Evolutionary conservation across 2,888 invertebrate species (phyloP).

Genomic region (Rapana venosa): DNA sequence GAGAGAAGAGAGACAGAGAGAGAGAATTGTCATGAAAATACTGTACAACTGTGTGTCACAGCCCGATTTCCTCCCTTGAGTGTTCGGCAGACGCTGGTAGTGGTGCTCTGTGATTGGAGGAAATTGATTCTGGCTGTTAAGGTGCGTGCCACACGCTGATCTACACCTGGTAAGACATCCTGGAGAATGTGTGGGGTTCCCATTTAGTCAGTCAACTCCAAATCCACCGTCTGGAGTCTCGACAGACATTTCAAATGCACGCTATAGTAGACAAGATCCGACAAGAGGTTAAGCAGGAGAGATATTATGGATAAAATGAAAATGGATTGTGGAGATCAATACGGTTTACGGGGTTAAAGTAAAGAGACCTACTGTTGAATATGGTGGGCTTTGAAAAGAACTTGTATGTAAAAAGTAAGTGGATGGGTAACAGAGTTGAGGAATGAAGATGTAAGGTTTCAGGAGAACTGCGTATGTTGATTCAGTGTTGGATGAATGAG

Average conservation of each 20-base stretch:
- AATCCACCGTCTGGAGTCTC: neutral
- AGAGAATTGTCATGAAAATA: neutral
- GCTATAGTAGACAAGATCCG: neutral
- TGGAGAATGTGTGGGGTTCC: neutral
- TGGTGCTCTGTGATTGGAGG: neutral
- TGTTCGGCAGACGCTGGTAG: neutral
- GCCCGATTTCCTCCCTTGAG: neutral
- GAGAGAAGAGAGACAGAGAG: neutral
- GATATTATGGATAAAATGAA: neutral
- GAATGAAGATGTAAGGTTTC: too few relatives aligned
- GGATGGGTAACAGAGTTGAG: too few relatives aligned
- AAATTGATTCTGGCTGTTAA: neutral
- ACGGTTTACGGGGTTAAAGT: too few relatives aligned
- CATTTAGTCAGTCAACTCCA: neutral
- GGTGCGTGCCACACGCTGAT: neutral
- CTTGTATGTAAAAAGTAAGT: too few relatives aligned
- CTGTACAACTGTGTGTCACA: neutral
- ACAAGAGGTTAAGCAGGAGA: neutral
- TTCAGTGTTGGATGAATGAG: too few relatives aligned
- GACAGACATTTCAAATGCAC: neutral
- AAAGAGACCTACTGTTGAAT: too few relatives aligned
- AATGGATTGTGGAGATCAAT: neutral
- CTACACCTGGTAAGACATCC: neutral
- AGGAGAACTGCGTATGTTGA: too few relatives aligned
- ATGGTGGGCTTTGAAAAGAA: too few relatives aligned